Evolutionary conservation across 2,888 invertebrate genomes (phyloP).

Genomic region (Girardia tigrina): DNA sequence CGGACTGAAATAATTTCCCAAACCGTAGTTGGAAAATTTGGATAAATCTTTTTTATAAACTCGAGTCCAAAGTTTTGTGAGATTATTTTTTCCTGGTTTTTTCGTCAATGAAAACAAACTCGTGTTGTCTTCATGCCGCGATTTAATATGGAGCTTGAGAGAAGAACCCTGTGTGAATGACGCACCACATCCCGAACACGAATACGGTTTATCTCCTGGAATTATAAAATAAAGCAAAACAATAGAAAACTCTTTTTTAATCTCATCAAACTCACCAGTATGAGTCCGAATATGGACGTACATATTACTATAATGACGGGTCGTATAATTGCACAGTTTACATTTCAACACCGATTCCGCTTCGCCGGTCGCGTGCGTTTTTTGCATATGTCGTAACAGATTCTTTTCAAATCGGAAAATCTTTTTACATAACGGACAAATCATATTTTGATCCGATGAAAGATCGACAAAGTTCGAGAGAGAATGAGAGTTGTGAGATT

Average conservation of each 20-base stretch:
- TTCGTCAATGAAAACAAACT: slow-evolving; percentile 48
- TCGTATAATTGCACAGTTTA: slow-evolving; percentile 49
- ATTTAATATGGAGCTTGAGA: slow-evolving; percentile 49
- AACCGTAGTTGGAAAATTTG: slow-evolving; percentile 25
- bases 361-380: slow-evolving; percentile 34
- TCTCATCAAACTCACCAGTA: slow-evolving; percentile 43
- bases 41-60: slow-evolving; percentile 36
- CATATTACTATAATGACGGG: slow-evolving; percentile 50
- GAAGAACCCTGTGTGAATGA: slow-evolving; percentile 50
- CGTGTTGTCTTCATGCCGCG: slow-evolving; percentile 49
- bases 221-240: background rate
- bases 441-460: slow-evolving; percentile 32
- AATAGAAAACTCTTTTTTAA: background rate
- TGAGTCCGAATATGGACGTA: slow-evolving; percentile 49
- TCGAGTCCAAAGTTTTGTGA: slow-evolving; percentile 37
- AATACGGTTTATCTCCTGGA: slow-evolving; percentile 48
- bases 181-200: slow-evolving; percentile 49
- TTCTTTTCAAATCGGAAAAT: slow-evolving; percentile 36
- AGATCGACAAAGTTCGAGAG: background rate
- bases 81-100: slow-evolving; percentile 40
- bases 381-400: slow-evolving; percentile 35
- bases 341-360: slow-evolving; percentile 45
- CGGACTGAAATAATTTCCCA: slow-evolving; percentile 11
- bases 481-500: background rate
- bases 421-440: slow-evolving; percentile 35